phyloP scores from a whole-genome alignment of 2,888 invertebrate species.

The Colletes collaris region DNA sequence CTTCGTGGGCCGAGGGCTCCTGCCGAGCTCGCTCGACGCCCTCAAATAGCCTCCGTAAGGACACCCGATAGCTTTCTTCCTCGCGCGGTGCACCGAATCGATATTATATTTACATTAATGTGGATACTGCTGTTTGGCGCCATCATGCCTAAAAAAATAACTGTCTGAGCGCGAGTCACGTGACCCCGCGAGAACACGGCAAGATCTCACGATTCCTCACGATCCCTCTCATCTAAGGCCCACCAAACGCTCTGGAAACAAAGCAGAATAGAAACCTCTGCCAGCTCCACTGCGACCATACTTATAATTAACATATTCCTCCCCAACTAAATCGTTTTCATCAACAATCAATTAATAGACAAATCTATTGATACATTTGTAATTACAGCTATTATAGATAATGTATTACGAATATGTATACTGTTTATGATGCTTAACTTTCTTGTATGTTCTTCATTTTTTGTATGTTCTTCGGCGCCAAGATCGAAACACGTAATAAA shows the following conservation, averaged over 20 bases:
- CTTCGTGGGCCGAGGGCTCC: constrained; percentile 68
- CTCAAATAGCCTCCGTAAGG: constrained; percentile 66
- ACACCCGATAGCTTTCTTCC: constrained; percentile 67
- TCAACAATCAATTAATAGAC: neutral
- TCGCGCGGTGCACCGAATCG: constrained; percentile 75
- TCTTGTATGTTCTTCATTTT: neutral
- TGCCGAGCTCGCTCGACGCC: constrained; percentile 64
- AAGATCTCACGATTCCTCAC: constrained; percentile 71
- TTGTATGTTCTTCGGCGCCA: neutral
- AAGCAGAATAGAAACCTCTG: constrained; percentile 35
- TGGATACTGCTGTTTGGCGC: constrained; percentile 85
- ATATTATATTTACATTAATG: constrained; percentile 83
- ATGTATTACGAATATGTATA: neutral
- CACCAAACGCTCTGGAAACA: constrained; percentile 42
- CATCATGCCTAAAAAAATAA: constrained; percentile 85
- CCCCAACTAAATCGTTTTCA: neutral
- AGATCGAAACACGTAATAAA: neutral
- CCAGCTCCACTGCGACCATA: neutral
- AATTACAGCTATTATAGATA: neutral
- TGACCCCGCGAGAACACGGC: constrained; percentile 81
- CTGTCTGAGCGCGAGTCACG: constrained; percentile 83
- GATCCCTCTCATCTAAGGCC: constrained; percentile 38
- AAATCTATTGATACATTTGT: neutral
- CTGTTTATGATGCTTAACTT: neutral
- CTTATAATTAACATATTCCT: neutral